A percentile compares a stretch with the other conserved stretches of the same genome.
Conservation (phyloP, 2,797 vertebrate species). For the Myotis findleyi region DNA sequence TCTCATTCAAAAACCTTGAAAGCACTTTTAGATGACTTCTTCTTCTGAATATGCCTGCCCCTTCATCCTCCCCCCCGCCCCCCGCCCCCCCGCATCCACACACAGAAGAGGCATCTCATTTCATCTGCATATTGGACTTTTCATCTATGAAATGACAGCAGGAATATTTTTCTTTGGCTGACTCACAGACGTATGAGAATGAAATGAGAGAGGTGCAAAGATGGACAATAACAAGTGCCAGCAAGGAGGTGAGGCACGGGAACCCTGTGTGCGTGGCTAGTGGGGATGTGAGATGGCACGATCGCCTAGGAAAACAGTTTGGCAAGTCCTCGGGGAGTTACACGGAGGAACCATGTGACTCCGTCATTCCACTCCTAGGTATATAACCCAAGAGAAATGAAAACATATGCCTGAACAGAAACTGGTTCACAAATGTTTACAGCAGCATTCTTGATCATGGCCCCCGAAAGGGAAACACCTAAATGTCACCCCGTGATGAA, state of each 20-base stretch:
- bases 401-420: neutral
- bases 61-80: neutral
- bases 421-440: neutral
- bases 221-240: neutral
- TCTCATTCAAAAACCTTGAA: neutral
- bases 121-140: neutral
- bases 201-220: neutral
- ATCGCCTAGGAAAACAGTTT: neutral
- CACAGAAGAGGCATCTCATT: neutral
- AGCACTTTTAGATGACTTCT: neutral
- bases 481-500: neutral
- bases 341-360: neutral
- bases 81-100: neutral
- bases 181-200: neutral
- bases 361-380: neutral
- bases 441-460: neutral
- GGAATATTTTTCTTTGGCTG: neutral
- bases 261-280: neutral
- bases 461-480: neutral
- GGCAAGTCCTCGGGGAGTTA: neutral
- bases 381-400: neutral
- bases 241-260: neutral
- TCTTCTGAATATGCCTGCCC: neutral
- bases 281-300: neutral
- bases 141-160: neutral